These are phyloP conservation scores for Pantherophis alleghaniensis DNA, from an alignment of 2,797 vertebrate species.

Conservation along the genomic window DNA sequence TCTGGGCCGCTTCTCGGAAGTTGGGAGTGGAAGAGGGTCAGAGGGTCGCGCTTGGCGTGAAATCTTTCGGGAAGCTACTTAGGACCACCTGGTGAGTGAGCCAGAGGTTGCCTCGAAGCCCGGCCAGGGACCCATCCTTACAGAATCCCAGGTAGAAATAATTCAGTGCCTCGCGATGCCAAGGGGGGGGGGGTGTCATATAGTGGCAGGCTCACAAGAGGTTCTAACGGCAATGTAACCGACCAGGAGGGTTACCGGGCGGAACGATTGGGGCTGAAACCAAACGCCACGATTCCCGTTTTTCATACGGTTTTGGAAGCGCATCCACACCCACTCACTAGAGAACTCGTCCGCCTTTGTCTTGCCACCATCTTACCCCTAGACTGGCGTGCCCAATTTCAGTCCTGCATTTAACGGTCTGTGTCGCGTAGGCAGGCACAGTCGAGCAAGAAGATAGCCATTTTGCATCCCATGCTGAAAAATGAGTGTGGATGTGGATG, in stretches of 20 bases:
- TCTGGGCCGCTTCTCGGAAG: neutral
- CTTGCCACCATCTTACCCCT: slow-evolving; percentile 72
- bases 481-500: slow-evolving; percentile 44
- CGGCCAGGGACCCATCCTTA: neutral
- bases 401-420: slow-evolving; percentile 54
- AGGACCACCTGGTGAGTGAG: neutral
- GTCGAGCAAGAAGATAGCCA: slow-evolving; percentile 70
- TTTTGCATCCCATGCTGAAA: slow-evolving; percentile 71
- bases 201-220: neutral
- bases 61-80: neutral
- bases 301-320: neutral
- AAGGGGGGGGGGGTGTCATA: too few species aligned
- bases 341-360: slow-evolving; percentile 68
- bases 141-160: neutral
- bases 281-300: slow-evolving; percentile 34
- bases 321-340: slow-evolving; percentile 17
- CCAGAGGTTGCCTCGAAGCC: slow-evolving; percentile 37
- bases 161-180: neutral
- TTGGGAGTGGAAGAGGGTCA: neutral
- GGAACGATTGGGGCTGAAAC: slow-evolving; percentile 4
- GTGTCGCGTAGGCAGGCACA: slow-evolving; percentile 62
- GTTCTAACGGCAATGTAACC: neutral
- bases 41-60: too few species aligned
- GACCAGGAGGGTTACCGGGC: neutral
- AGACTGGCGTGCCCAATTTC: slow-evolving; percentile 67